Conservation (phyloP, 2,113 vertebrate species). For the Riparia riparia region DNA sequence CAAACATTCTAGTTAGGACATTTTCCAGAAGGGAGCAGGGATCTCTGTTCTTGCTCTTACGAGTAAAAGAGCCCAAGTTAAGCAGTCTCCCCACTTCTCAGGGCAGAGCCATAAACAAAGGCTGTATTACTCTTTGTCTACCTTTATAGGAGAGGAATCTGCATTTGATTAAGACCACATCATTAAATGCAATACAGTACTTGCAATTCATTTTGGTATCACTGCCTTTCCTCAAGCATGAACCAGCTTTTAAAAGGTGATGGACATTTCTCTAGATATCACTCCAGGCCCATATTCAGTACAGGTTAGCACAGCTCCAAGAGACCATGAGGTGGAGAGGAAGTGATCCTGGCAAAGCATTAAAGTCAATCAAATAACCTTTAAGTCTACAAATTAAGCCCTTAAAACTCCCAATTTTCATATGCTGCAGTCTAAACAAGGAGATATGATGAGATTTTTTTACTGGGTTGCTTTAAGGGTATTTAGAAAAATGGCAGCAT, state of each 20-base stretch:
- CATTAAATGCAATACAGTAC: neutral
- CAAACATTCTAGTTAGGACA: conserved; percentile 44
- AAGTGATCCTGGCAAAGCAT: conserved; percentile 75
- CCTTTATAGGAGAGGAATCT: conserved; percentile 12
- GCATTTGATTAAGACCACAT: conserved; percentile 32
- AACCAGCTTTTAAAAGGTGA: neutral
- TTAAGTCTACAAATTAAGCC: conserved; percentile 71
- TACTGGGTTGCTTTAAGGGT: conserved; percentile 51
- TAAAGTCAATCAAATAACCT: conserved; percentile 59
- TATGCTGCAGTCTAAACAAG: conserved; percentile 41
- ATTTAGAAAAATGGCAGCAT: conserved; percentile 51
- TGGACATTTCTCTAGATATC: conserved; percentile 21
- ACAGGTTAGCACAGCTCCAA: conserved; percentile 49
- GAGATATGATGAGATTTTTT: conserved; percentile 36
- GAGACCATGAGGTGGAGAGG: conserved; percentile 60
- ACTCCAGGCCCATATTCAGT: neutral
- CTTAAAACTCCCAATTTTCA: conserved; percentile 66
- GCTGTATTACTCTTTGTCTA: conserved; percentile 2
- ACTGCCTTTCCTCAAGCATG: conserved; percentile 32
- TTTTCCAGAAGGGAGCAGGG: conserved; percentile 47
- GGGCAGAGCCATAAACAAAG: conserved; percentile 1
- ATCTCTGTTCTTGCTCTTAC: conserved; percentile 18
- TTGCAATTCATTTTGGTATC: neutral
- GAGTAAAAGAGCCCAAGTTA: neutral
- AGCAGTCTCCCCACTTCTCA: neutral